Evolutionary conservation across 2,888 invertebrate species (phyloP).

Genomic region (Aromia moschata): DNA sequence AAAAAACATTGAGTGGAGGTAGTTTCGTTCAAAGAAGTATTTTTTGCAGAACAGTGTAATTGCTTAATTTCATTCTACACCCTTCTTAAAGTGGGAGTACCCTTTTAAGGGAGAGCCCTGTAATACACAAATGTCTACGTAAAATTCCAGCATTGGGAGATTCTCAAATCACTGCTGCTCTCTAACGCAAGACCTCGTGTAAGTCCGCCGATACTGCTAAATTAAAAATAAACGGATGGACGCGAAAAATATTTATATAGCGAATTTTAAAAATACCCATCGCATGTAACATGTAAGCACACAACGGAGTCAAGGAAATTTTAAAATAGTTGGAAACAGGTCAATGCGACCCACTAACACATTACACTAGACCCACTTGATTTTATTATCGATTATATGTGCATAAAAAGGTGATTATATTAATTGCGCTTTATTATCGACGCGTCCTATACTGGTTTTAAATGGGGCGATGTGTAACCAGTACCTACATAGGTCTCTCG

Average conservation of each 20-base stretch:
- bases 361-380: slow-evolving; percentile 55
- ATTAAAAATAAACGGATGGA: slow-evolving; percentile 10
- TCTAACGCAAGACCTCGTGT: too few species aligned
- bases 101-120: too few species aligned
- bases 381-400: slow-evolving; percentile 15
- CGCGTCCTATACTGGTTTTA: slow-evolving; percentile 13
- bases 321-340: slow-evolving; percentile 50
- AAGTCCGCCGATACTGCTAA: slow-evolving; percentile 6
- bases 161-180: too few species aligned
- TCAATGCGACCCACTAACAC: slow-evolving; percentile 56
- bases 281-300: slow-evolving; percentile 16
- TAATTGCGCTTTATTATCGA: slow-evolving; percentile 1
- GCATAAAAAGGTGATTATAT: slow-evolving; percentile 12
- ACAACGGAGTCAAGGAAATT: slow-evolving; percentile 43
- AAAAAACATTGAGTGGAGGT: too few species aligned
- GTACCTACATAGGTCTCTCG: too few species aligned
- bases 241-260: slow-evolving; percentile 16
- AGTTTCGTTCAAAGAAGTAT: too few species aligned
- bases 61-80: too few species aligned
- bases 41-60: too few species aligned
- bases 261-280: slow-evolving; percentile 18
- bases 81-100: too few species aligned
- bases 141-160: too few species aligned
- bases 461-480: slow-evolving; percentile 10
- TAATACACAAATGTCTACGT: too few species aligned